Base-by-base conservation (phyloP, 2,888 invertebrate species). In the Orchesella flavescens region DNA sequence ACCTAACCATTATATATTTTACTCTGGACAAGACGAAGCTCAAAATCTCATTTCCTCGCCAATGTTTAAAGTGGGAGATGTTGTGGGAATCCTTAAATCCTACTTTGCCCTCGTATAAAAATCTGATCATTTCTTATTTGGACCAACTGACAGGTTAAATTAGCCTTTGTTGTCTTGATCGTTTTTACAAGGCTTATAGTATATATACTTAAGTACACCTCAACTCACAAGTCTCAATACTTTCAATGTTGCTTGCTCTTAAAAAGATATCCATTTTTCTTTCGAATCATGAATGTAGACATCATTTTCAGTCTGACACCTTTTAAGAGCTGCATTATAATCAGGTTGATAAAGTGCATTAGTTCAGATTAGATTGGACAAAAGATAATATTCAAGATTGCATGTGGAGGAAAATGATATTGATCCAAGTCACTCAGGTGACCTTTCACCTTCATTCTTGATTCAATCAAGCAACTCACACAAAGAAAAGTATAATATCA, bases 401-500 rank as follows among this genome's bases (percentile, higher is more conserved):
- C 23, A 43, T 57, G 68, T 78, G 34, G 21, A 68, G 9, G 19
- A 21, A 1, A 65, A 69, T 69, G 77, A 77, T 77, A 34, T 53
- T 53, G 34, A 53, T 63, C 77, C 43, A 24, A 68, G 44, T 57
- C 68, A 23, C 57, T 80, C 69, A 69, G 66, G 19, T 73, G 57
- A 66, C 80, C 80, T 66, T 80, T 80, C 53, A 80, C 80, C 80
- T 66, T 43, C 46, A 9, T 53, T 59, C 71, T 66, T 80, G 72
- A 80, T 80, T 73, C 57, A 80, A 72, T 80, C 73, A 80, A 66
- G 34, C n/a, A n/a, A n/a, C n/a, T n/a, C n/a, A n/a, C n/a, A n/a
- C n/a, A n/a, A n/a, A n/a, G n/a, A n/a, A n/a, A 34, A 34, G 3
- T 34, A 34, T 34, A 34, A 34, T 34, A 34, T 34, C 34, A n/a